A percentile compares a stretch with the other conserved stretches of the same genome.
phyloP scores from a whole-genome alignment of 1,140 invertebrate species.

The Zophobas atratus region DNA sequence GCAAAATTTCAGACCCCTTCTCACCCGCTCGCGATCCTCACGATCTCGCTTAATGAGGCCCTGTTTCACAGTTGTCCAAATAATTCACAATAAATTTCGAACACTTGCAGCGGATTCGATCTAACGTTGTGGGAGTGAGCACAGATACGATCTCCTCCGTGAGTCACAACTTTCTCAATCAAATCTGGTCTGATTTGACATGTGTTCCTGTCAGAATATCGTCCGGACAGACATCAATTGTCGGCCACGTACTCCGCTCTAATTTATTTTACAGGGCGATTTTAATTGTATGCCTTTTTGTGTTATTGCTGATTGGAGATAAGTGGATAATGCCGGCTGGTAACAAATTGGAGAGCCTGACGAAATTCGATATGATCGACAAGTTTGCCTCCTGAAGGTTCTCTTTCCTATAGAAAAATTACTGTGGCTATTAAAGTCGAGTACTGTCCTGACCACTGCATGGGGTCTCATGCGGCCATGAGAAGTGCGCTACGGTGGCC shows the following conservation, averaged over 20 bases:
- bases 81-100: not conserved
- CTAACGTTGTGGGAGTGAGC: constrained; percentile 33
- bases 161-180: constrained; percentile 31
- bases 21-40: not conserved
- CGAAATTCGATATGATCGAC: constrained; percentile 14
- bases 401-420: constrained; percentile 21
- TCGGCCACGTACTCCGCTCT: not conserved
- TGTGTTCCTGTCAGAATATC: constrained; percentile 38
- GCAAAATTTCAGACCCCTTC: constrained; percentile 36
- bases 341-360: constrained; percentile 3
- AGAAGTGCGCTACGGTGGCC: not conserved
- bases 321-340: not conserved
- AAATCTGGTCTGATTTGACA: constrained; percentile 37
- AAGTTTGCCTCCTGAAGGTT: constrained; percentile 4
- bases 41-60: constrained; percentile 22
- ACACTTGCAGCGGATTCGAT: not conserved
- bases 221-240: constrained; percentile 15
- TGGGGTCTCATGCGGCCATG: constrained; percentile 18
- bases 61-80: constrained; percentile 3
- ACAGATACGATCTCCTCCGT: constrained; percentile 14
- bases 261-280: constrained; percentile 41
- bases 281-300: constrained; percentile 35
- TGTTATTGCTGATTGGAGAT: constrained; percentile 40
- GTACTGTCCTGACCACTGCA: constrained; percentile 25
- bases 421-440: constrained; percentile 24